Evolutionary conservation across 2,888 invertebrate species (phyloP).

Genomic region (Synanthedon myopaeformis): DNA sequence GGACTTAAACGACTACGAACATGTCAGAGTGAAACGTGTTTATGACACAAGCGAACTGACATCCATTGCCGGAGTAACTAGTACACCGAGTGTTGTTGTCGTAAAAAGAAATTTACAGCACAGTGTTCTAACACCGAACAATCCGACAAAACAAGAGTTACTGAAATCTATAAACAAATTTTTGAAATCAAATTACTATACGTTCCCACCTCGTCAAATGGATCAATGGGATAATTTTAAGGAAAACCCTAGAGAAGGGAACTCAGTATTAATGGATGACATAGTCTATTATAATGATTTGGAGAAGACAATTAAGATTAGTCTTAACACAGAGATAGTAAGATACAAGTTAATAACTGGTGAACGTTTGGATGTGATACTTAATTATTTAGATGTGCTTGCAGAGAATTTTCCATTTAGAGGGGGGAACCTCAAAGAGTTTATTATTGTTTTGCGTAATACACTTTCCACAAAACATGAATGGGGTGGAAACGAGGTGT

Average conservation of each 20-base stretch:
- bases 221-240: slow-evolving; percentile 17
- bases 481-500: slow-evolving; percentile 73
- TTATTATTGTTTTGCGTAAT: slow-evolving; percentile 73
- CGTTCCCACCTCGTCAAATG: slow-evolving; percentile 35
- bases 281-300: slow-evolving; percentile 87
- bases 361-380: slow-evolving; percentile 78
- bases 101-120: slow-evolving; percentile 46
- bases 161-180: slow-evolving; percentile 64
- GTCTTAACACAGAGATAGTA: slow-evolving; percentile 86
- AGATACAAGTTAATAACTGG: slow-evolving; percentile 76
- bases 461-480: slow-evolving; percentile 55
- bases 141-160: slow-evolving; percentile 49
- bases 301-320: slow-evolving; percentile 86
- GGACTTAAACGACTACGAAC: slow-evolving; percentile 71
- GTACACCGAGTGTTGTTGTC: slow-evolving; percentile 69
- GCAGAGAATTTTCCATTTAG: slow-evolving; percentile 84
- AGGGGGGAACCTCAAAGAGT: slow-evolving; percentile 70
- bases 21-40: slow-evolving; percentile 71
- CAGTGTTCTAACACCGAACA: slow-evolving; percentile 43
- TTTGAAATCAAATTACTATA: slow-evolving; percentile 56
- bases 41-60: slow-evolving; percentile 67
- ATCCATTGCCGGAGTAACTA: slow-evolving; percentile 46
- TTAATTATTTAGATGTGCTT: slow-evolving; percentile 78
- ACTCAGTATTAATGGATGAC: slow-evolving; percentile 41
- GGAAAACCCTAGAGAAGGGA: slow-evolving; percentile 17